phyloP scores from a whole-genome alignment of 2,797 vertebrate genomes.

The Odontamblyopus rebecca region DNA sequence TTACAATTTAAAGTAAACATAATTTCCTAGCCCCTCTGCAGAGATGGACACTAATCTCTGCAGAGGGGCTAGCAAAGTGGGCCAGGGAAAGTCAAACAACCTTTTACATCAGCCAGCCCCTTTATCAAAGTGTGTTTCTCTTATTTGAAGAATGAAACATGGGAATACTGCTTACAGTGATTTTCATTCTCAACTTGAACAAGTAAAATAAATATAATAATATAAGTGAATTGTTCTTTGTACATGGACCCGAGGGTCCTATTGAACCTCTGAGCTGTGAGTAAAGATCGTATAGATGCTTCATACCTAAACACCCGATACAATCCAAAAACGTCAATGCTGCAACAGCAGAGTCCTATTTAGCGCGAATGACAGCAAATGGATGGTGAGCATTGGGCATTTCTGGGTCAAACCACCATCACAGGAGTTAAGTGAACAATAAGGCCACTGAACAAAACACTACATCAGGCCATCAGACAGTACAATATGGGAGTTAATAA shows the following conservation, averaged over 20 bases:
- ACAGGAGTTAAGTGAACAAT: slow-evolving; percentile 55
- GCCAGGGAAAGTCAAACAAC: too few relatives aligned
- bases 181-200: too few relatives aligned
- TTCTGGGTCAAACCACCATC: slow-evolving; percentile 64
- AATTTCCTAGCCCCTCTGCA: too few relatives aligned
- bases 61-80: too few relatives aligned
- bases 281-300: slow-evolving; percentile 2
- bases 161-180: too few relatives aligned
- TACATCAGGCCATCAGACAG: slow-evolving; percentile 16
- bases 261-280: background rate
- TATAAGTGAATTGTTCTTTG: background rate
- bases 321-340: slow-evolving; percentile 24
- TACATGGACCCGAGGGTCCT: background rate
- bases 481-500: background rate
- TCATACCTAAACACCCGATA: slow-evolving; percentile 6
- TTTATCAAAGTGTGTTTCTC: too few relatives aligned
- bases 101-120: too few relatives aligned
- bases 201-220: too few relatives aligned
- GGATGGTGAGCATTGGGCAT: slow-evolving; percentile 20
- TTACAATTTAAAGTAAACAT: too few relatives aligned
- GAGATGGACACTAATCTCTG: too few relatives aligned
- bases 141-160: too few relatives aligned
- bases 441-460: slow-evolving; percentile 63
- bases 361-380: slow-evolving; percentile 13
- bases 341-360: slow-evolving; percentile 20